phyloP scores from a whole-genome alignment of 2,888 invertebrate genomes.

The Vanessa cardui region DNA sequence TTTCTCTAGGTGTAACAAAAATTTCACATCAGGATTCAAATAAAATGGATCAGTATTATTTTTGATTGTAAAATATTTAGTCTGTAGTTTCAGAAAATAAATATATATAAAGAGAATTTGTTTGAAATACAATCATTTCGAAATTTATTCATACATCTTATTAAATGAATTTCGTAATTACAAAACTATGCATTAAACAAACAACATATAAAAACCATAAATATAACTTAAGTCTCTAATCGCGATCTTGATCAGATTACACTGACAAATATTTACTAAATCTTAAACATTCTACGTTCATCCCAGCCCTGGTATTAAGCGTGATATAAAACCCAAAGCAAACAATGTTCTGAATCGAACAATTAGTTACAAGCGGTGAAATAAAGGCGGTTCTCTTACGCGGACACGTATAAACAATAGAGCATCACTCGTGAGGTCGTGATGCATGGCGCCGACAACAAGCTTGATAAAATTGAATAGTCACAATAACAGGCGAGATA shows the following conservation, averaged over 20 bases:
- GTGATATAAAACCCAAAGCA: conserved; percentile 23
- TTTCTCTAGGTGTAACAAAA: too few relatives aligned
- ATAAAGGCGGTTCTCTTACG: conserved; percentile 18
- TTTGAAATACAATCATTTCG: background rate
- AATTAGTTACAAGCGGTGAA: conserved; percentile 7
- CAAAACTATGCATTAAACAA: background rate
- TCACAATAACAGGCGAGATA: conserved; percentile 6
- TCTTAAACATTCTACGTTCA: conserved; percentile 15
- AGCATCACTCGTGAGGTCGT: conserved; percentile 35
- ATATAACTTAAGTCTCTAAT: background rate
- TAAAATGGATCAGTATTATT: too few relatives aligned
- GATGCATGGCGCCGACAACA: conserved; percentile 25
- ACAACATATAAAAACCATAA: too few relatives aligned
- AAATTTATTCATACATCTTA: background rate
- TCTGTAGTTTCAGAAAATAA: too few relatives aligned
- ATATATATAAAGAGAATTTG: background rate
- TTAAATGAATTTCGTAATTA: background rate
- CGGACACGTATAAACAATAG: conserved; percentile 8
- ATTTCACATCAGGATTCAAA: too few relatives aligned
- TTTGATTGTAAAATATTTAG: too few relatives aligned
- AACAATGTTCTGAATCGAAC: conserved; percentile 14
- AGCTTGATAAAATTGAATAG: conserved; percentile 23
- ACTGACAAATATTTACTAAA: conserved; percentile 17
- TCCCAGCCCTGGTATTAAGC: conserved; percentile 27
- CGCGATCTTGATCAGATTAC: conserved; percentile 1